A percentile compares a stretch with the other conserved stretches of the same genome.
Evolutionary conservation across 2,797 vertebrate species (phyloP).

Genomic region (Atherinosoma microstoma): DNA sequence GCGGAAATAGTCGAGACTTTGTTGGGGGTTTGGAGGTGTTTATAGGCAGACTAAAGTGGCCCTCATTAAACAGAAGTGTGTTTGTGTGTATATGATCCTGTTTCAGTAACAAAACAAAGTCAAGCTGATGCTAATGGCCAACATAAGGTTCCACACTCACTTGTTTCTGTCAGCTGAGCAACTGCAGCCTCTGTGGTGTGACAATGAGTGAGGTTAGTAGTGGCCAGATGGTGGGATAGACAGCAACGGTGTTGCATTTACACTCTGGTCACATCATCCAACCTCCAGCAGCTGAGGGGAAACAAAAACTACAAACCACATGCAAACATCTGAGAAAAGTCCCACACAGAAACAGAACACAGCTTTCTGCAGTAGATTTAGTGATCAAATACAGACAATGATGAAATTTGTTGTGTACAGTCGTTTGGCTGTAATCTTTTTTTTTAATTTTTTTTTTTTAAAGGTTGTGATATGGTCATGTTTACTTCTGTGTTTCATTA

Average conservation of each 20-base stretch:
- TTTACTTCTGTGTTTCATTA: neutral
- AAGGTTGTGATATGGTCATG: neutral
- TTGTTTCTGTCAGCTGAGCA: constrained; percentile 24
- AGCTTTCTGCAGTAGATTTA: constrained; percentile 19
- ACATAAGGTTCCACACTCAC: constrained; percentile 42
- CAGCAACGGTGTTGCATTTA: constrained; percentile 35
- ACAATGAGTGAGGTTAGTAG: constrained; percentile 47
- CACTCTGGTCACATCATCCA: constrained; percentile 39
- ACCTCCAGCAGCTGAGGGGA: constrained; percentile 43
- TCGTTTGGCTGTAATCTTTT: neutral
- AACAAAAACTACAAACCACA: constrained; percentile 52
- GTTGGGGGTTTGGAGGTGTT: constrained; percentile 29
- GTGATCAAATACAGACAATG: neutral
- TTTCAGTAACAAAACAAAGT: constrained; percentile 48
- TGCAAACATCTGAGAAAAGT: constrained; percentile 26
- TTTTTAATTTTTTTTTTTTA: too few species aligned
- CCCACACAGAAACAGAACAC: constrained; percentile 6
- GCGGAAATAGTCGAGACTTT: constrained; percentile 41
- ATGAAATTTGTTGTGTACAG: neutral
- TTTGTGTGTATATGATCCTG: constrained; percentile 46
- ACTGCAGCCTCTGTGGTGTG: constrained; percentile 33
- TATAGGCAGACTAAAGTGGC: constrained; percentile 41
- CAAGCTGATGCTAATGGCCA: constrained; percentile 31
- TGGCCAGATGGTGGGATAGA: constrained; percentile 49
- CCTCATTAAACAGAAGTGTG: constrained; percentile 46